Conservation (phyloP, 2,113 vertebrate species). For the Toxotes chatareus region DNA sequence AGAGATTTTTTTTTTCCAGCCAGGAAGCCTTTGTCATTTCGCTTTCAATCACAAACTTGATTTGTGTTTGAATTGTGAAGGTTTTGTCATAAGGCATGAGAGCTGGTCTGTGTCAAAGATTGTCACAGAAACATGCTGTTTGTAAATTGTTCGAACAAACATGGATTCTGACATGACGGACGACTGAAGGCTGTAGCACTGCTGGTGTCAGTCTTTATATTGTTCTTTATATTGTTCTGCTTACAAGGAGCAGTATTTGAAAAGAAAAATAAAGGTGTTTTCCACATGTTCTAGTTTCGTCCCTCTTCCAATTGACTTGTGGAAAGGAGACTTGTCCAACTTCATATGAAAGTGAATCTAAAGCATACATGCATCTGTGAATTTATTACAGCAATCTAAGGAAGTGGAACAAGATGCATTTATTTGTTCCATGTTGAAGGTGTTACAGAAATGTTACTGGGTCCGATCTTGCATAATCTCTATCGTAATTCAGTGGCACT, state of each 20-base stretch:
- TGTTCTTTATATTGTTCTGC: background rate
- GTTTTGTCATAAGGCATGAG: background rate
- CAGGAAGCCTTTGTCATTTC: slow-evolving; percentile 21
- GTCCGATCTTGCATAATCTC: background rate
- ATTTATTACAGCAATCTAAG: background rate
- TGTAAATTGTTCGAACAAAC: background rate
- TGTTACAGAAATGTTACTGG: background rate
- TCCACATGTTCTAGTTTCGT: background rate
- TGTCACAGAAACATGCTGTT: background rate
- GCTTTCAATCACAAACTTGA: slow-evolving; percentile 9
- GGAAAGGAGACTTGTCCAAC: background rate
- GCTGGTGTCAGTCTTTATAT: background rate
- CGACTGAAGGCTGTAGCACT: background rate
- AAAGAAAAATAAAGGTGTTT: background rate
- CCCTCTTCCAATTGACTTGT: background rate
- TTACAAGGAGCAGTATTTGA: background rate
- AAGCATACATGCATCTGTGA: background rate
- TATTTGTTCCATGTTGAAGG: background rate
- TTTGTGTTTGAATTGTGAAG: slow-evolving; percentile 12
- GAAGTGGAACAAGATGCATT: background rate
- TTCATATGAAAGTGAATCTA: background rate
- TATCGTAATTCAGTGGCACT: background rate
- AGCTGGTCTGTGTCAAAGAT: background rate
- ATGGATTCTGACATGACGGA: background rate
- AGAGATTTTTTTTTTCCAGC: slow-evolving; percentile 2